Base-by-base conservation (phyloP, 2,888 invertebrate genomes). In the Monoplex corrugatus region DNA sequence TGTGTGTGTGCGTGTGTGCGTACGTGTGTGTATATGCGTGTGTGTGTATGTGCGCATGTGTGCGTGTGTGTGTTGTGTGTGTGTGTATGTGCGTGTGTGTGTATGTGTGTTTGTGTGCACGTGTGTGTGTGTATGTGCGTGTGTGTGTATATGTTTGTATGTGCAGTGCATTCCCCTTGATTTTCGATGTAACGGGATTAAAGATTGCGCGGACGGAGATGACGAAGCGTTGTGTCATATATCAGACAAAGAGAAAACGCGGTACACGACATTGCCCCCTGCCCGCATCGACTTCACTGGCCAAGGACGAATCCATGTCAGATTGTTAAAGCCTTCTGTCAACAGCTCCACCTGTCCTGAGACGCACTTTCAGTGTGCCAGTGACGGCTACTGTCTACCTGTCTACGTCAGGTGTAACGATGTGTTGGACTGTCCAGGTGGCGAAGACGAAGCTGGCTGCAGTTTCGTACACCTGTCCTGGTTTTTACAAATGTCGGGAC, bases 341-440 rank as follows among this genome's bases (percentile, higher is more conserved):
- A 72, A 83, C n/a, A 19, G n/a, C 0, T 32, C 75, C 23, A 1
- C 1, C 10, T 89, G 89, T 44, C 85, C 86, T 13, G 87, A 78
- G 2, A 90, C 90, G 8, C 90, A 90, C 45, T 50, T 43, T 10
- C 35, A 86, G 57, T 90, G 90, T 75, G 35, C 85, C 0, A 16
- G 10, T 5, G 78, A 88, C 2, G 88, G 88, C 23, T 90, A 87
- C 78, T 90, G 90, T 45, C 88, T 90, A 5, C 90, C 88, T 23
- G 87, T 90, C 40, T 89, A 87, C 45, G 57, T 88, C 80, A 78
- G 88, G 86, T 90, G 90, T 40, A 90, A 90, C 75, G 86, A 50
- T 35, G 63, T 87, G 72, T 0, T 19, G 0, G 90, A 90, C 88
- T 90, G 90, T 35, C 90, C 88, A 1, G 45, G 72, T 6, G 83